Base-by-base conservation (phyloP, 2,113 vertebrate species). In the Bagarius yarrelli region DNA sequence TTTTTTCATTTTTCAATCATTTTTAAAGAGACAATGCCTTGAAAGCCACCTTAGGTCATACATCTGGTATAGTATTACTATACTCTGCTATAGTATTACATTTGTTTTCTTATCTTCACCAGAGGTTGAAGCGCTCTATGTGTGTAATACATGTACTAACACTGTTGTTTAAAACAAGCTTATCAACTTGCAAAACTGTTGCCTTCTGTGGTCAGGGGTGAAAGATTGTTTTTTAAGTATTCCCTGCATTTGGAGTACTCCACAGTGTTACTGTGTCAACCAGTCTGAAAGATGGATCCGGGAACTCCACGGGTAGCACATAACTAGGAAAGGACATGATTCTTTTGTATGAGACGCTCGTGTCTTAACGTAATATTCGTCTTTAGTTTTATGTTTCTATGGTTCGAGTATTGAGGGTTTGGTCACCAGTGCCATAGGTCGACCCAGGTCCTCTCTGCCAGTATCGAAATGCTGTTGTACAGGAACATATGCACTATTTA, bases 401-500 rank as follows among this genome's bases (percentile, higher is more conserved):
- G 76, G 82, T 64, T 81, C 67, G 55, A 63, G 82, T 40, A 63
- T 66, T 53, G 82, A 70, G 74, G 81, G 79, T 81, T 81, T 63
- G 66, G 80, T 78, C 76, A 79, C 60, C 69, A 66, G 79, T 78
- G 78, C 74, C 71, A 80, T 59, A 81, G 81, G 71, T 36, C 34
- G 72, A 76, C 80, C 52, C 18, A 67, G 81, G 67, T 60, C 75
- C 76, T 72, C 82, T 83, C 69, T 83, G 82, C 85, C 82, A 83
- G 84, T 86, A 81, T 86, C 85, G 59, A 83, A 89, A 93, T 94
- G 92, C 90, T 93, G 92, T 94, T 95, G 94, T 94, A 96, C 92
- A 93, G 94, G 78, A 81, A 95, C 93, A 94, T 94, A 87, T 87
- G 94, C 95, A 95, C 93, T 95, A 95, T 93, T 92, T 93, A 89